These are phyloP conservation scores for Rhagoletis pomonella DNA, from an alignment of 1,140 invertebrate species.

Conservation along the genomic window DNA sequence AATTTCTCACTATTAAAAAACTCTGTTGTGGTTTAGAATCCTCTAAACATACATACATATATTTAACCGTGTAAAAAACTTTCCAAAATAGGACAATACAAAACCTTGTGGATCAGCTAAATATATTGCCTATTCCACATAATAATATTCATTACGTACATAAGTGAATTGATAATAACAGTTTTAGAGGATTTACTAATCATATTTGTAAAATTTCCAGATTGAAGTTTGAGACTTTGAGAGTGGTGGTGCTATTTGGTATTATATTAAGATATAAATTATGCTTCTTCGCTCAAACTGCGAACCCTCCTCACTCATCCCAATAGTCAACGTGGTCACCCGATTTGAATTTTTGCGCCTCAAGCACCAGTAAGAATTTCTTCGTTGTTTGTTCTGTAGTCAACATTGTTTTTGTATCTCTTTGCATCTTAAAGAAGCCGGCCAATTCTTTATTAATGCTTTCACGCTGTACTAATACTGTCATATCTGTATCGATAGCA, in stretches of 20 bases:
- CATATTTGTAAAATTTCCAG: not conserved
- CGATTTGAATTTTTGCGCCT: constrained; percentile 83
- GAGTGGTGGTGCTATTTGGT: not conserved
- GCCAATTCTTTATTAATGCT: constrained; percentile 78
- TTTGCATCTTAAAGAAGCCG: constrained; percentile 77
- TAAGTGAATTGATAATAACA: no score
- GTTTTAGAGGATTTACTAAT: constrained; percentile 4
- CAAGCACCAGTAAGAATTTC: constrained; percentile 83
- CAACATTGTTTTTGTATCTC: constrained; percentile 81
- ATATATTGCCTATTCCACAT: no score
- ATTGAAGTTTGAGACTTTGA: not conserved
- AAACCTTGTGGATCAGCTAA: no score
- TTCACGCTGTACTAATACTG: constrained; percentile 79
- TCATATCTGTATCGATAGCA: constrained; percentile 94
- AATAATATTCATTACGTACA: no score
- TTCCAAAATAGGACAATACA: no score
- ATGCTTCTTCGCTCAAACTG: not conserved
- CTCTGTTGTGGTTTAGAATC: no score
- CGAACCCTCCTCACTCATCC: constrained; percentile 75
- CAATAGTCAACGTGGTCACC: constrained; percentile 93
- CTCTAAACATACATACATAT: no score
- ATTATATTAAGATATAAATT: not conserved
- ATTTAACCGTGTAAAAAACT: no score
- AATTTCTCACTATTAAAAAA: no score
- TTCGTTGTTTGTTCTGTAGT: constrained; percentile 84